Base-by-base conservation (phyloP, 2,113 vertebrate species). In the Pygoscelis antarcticus region DNA sequence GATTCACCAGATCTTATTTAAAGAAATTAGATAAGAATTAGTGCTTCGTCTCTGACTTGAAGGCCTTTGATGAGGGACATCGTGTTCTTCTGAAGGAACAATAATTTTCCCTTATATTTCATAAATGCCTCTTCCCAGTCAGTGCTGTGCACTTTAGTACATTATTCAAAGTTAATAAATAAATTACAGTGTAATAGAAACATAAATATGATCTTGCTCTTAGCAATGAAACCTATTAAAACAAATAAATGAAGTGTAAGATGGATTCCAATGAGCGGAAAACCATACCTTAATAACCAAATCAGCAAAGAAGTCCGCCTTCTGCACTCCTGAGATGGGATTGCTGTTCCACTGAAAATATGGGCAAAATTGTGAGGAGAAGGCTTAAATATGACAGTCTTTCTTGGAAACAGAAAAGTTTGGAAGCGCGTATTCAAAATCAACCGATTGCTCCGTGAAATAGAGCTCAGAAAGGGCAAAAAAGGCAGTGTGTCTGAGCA, bases 141-240 rank as follows among this genome's bases (percentile, higher is more conserved):
- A 70, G 51, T 81, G 51, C 64, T 78, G 38, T 89, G 38, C 51
- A 66, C 69, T 87, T 95, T 13, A n/a, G 72, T 58, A 18, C 72
- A 49, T 92, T 92, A 92, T 64, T 93, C 69, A 87, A 84, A 77
- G 51, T 89, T 94, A 95, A 92, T 91, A 92, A 93, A 90, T 86
- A 93, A 84, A 93, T 96, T 87, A 64, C 34, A 87, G 57, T 7
- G 3, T 75, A 92, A 93, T 71, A 83, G 76, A 93, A 92, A 82
- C 89, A 76, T 65, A 96, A 92, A 91, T 79, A 61, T 52, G 16
- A 47, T 65, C 82, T 79, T 65, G 20, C 54, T 87, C 7, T 76
- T 79, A 83, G 58, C 11, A 44, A 34, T 75, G 89, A 68, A 92
- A 69, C 34, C 5, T 3, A 87, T 95, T 89, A 92, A 82, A 92